Evolutionary conservation across 2,113 vertebrate genomes (phyloP), one percentile per base, ranked within the genome.

Genomic region (Neofelis nebulosa): DNA sequence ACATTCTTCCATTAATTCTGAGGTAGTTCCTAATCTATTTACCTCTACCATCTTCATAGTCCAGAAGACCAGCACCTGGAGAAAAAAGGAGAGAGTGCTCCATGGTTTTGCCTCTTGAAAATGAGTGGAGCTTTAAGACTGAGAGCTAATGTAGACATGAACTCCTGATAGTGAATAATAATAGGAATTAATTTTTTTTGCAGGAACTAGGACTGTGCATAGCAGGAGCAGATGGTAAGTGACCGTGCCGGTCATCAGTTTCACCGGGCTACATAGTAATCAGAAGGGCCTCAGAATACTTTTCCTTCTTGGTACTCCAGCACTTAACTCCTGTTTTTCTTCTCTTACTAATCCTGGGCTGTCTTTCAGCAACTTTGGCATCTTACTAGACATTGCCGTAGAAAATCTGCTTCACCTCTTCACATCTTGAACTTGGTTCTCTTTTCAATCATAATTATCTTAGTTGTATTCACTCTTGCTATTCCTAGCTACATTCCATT

Each of bases 1-100:
- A 33, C 31, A 55, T 81, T 57, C 15, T 65, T 81, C 1, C 29
- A 61, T 73, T 25, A 63, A 33, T 73, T 85, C 12, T 88, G 11
- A 41, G 14, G 7, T 12, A 48, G 41, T n/a, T 89, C 4, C 38
- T 95, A 36, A 48, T 91, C 21, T 93, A 3, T 45, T 94, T 94
- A 97, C 96, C 94, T 97, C 57, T 95, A 52, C 65, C 78, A 38
- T 97, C 93, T 36, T 98, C 97, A 65, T 83, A 89, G 29, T 98
- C 97, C 93, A 98, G 81, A 95, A 98, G 97, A 48, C 95, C 48
- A 69, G 95, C 82, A 94, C 95, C 98, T 98, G 36, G 55, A 84
- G 50, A 74, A 94, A 31, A 94, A 92, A 91, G 7, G 15, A 93
- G 16, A 95, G 23, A 68, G 66, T 29, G 6, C 1, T 48, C 38